A percentile compares a stretch with the other conserved stretches of the same genome.
phyloP scores from a whole-genome alignment of 2,113 vertebrate species.

The Aptenodytes forsteri region DNA sequence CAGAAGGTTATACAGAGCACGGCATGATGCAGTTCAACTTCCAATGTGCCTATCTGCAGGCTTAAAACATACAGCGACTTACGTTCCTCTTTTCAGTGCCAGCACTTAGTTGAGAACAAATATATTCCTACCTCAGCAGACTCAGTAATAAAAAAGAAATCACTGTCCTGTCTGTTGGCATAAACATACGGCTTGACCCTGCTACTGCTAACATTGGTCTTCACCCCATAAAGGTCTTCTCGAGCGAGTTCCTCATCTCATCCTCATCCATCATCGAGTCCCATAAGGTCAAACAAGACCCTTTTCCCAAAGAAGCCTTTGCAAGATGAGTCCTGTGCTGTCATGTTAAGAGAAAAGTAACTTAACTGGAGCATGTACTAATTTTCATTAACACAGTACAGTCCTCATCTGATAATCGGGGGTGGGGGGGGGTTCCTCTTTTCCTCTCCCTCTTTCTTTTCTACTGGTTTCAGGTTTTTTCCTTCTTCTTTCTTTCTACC shows the following conservation, averaged over 20 bases:
- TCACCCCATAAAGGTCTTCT: not conserved
- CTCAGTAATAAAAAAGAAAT: not conserved
- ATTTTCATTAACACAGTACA: not conserved
- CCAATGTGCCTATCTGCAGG: not conserved
- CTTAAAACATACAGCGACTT: not conserved
- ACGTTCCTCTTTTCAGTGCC: not conserved
- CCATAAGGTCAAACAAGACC: not conserved
- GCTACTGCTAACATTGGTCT: not conserved
- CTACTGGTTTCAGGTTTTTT: not conserved
- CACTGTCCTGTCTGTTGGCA: not conserved
- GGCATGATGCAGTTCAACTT: accelerated
- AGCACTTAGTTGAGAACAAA: not conserved
- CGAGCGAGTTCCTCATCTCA: not conserved
- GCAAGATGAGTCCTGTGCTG: not conserved
- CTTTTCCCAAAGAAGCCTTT: not conserved
- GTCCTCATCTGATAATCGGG: not conserved
- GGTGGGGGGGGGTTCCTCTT: not conserved
- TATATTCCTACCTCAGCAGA: not conserved
- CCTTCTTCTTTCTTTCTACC: not conserved
- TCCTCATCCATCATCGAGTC: not conserved
- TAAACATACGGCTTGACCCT: not conserved
- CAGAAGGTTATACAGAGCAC: not conserved
- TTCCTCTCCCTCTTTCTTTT: not conserved
- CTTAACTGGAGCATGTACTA: not conserved
- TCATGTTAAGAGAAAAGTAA: not conserved